Evolutionary conservation across 1,140 invertebrate genomes (phyloP).

Genomic region (Orius laevigatus): DNA sequence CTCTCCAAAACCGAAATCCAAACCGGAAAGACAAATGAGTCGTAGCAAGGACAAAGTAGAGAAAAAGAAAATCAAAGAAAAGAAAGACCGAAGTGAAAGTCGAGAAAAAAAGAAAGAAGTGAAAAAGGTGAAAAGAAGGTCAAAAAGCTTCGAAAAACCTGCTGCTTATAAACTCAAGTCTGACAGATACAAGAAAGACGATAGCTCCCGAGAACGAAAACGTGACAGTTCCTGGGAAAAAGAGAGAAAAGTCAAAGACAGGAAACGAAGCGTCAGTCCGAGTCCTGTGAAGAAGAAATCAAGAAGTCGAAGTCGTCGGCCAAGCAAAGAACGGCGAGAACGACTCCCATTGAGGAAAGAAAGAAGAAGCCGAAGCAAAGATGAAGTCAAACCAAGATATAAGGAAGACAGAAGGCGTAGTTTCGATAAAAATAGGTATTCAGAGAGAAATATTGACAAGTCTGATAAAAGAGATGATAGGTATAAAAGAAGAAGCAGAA

Average conservation of each 20-base stretch:
- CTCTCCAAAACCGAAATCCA: not conserved
- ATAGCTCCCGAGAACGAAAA: not conserved
- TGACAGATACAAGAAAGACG: not conserved
- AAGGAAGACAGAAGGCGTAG: constrained; percentile 2
- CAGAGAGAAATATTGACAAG: constrained; percentile 4
- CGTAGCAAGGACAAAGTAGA: not conserved
- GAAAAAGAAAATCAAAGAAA: not conserved
- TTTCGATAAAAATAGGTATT: too few relatives aligned
- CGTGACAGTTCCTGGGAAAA: constrained; percentile 2
- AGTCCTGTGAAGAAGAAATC: constrained; percentile 8
- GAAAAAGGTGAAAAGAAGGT: too few relatives aligned
- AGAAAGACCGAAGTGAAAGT: constrained; percentile 3
- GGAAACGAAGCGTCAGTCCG: not conserved
- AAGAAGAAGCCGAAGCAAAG: not conserved
- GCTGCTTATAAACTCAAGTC: too few relatives aligned
- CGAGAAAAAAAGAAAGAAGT: not conserved
- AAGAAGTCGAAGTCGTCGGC: constrained; percentile 3
- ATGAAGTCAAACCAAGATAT: constrained; percentile 1
- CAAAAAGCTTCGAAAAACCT: too few relatives aligned
- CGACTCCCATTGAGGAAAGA: not conserved
- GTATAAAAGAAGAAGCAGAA: constrained; percentile 10
- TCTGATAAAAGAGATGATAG: constrained; percentile 3
- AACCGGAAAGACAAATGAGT: not conserved
- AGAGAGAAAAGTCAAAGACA: not conserved
- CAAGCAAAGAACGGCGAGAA: constrained; percentile 1